Base-by-base conservation (phyloP, 2,888 invertebrate species). In the Dorcus hopei region DNA sequence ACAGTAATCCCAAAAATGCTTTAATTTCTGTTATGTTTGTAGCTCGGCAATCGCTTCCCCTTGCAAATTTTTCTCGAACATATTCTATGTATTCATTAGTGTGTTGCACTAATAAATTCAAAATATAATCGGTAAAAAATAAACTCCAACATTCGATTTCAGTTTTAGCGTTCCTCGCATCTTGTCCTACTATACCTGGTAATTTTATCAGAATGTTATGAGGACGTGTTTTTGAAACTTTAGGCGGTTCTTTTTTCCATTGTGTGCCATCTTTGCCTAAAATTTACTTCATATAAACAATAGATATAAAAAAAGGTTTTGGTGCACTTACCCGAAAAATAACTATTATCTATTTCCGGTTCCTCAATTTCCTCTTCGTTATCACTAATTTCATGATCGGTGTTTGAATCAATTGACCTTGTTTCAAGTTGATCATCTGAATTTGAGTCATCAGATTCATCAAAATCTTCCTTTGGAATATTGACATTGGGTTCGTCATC, bases 31-130 rank as follows among this genome's bases (percentile, higher is more conserved):
- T 55, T 38, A 55, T 43, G 61, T 67, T 64, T 40, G 65, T 69
- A 26, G 26, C 19, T 47, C 60, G 43, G 50, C 57, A 58, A 26
- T 65, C 58, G 47, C 63, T 61, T 40, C 55, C 57, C 54, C 60
- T 51, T 11, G 54, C 7, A 54, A 59, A 71, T 38, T 64, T 64
- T 39, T 43, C 53, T 39, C 41, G 54, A n/a, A 63, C 61, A 47
- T 8, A 53, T 45, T 59, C 59, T 23, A 71, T 70, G 47, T 67
- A 66, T 57, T 64, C 54, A 57, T 70, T 69, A 9, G 70, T 71
- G 57, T 61, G 65, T 52, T 60, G 8, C 26, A 59, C 43, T n/a
- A 59, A 26, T 40, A 56, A 39, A 39, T 38, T 51, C 40, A 59
- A 39, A 16, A 59, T 52, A 33, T 9, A 4, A 9, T 59, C 49